Evolutionary conservation across 2,797 vertebrate genomes (phyloP), one percentile per base, ranked within the genome.

Genomic region (Falco berigora): DNA sequence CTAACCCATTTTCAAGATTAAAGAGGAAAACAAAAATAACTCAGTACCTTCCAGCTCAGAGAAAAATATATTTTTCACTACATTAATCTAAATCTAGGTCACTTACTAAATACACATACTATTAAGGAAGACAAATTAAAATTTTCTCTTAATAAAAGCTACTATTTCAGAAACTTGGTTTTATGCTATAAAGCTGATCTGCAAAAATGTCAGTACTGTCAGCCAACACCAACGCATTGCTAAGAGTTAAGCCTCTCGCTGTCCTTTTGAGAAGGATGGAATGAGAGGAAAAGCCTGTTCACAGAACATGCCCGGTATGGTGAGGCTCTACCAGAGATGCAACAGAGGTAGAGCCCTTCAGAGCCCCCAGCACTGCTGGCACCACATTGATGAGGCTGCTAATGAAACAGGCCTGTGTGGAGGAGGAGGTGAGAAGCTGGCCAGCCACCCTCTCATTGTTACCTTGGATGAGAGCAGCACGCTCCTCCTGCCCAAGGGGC

Each of bases 51-150:
- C 79, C 86, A 92, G 71, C 46, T n/a, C 87, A 24, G 50, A 73
- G 34, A 89, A 69, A 61, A 96, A 91, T n/a, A 20, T 23, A 90
- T 91, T 90, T 94, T 92, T 95, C 84, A 86, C 67, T 86, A 95
- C 74, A 90, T 95, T 95, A 96, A 95, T 86, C 83, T 95, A 93
- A 97, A 97, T 95, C 74, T 90, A 86, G 90, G 87, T 73, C 91
- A 84, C 69, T 77, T 52, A 9, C 85, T 61, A 50, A 85, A 69
- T 23, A 61, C 7, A 66, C 40, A 61, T 5, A 38, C 20, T 73
- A 12, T 25, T 85, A 86, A 94, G 42, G 85, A 80, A 91, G 66
- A 82, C 38, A 79, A 91, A 92, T 55, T 72, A 50, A 82, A 34
- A 61, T 67, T 63, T 88, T 59, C 73, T 63, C 46, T 90, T 86